Evolutionary conservation across 1,140 invertebrate species (phyloP).

Genomic region (Homarus americanus): DNA sequence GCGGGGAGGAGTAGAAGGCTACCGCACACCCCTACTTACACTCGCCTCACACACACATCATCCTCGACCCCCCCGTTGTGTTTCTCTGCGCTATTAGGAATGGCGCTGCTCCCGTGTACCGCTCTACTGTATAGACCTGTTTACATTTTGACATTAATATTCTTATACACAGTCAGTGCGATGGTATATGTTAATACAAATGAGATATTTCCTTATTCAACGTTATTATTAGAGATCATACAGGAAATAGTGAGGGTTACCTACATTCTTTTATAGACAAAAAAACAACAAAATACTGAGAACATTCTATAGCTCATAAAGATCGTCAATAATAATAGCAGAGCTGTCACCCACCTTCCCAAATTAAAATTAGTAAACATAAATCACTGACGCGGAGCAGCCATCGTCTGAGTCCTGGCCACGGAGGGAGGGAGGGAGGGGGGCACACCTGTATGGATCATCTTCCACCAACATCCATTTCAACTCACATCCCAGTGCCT

Average conservation of each 20-base stretch:
- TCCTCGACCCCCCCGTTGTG: background rate
- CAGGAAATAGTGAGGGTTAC: background rate
- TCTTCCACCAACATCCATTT: no score
- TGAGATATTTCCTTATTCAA: no score
- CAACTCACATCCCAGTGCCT: no score
- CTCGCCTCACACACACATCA: background rate
- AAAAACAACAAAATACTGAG: background rate
- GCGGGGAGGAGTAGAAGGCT: background rate
- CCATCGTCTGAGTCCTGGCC: background rate
- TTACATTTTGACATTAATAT: no score
- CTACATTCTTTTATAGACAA: background rate
- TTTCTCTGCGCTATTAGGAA: background rate
- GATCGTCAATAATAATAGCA: conserved; percentile 23
- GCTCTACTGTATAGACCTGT: no score
- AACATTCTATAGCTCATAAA: background rate
- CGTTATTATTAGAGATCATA: background rate
- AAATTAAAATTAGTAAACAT: conserved; percentile 47
- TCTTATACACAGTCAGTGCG: no score
- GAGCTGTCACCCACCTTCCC: conserved; percentile 18
- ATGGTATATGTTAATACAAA: no score
- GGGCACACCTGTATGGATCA: no score
- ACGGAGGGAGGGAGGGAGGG: background rate
- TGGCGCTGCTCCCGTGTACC: background rate
- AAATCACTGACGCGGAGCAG: conserved; percentile 7
- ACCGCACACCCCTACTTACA: conserved; percentile 30